Evolutionary conservation across 2,888 invertebrate species (phyloP).

Genomic region (Troides helena): DNA sequence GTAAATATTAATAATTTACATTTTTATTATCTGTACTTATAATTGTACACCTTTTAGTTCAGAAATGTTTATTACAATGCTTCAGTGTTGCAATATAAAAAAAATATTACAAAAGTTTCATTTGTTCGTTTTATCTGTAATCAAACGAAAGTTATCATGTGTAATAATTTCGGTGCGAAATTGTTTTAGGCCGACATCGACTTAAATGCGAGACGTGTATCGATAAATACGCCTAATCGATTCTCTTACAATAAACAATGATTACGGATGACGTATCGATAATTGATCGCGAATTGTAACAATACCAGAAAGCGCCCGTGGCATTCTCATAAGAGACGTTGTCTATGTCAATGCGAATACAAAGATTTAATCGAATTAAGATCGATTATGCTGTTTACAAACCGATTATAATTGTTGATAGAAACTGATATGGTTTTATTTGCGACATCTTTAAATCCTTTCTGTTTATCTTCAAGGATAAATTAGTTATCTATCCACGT

Average conservation of each 20-base stretch:
- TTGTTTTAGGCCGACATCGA: conserved; percentile 17
- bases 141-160: conserved; percentile 9
- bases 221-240: conserved; percentile 41
- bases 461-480: no score
- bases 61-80: neutral
- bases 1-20: neutral
- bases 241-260: conserved; percentile 38
- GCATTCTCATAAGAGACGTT: conserved; percentile 14
- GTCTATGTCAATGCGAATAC: conserved; percentile 22
- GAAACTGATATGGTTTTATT: neutral
- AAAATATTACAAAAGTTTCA: conserved; percentile 1
- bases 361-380: conserved; percentile 16
- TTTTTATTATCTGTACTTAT: neutral
- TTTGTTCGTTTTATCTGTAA: conserved; percentile 5
- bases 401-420: conserved; percentile 1
- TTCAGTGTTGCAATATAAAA: neutral
- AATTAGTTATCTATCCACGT: no score
- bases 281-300: conserved; percentile 38
- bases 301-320: conserved; percentile 24
- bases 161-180: conserved; percentile 14
- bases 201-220: conserved; percentile 32
- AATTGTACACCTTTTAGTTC: conserved; percentile 1
- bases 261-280: conserved; percentile 41
- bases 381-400: conserved; percentile 8
- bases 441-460: no score